These are phyloP conservation scores for Anastrepha obliqua DNA, from an alignment of 1,140 invertebrate species.

Conservation along the genomic window DNA sequence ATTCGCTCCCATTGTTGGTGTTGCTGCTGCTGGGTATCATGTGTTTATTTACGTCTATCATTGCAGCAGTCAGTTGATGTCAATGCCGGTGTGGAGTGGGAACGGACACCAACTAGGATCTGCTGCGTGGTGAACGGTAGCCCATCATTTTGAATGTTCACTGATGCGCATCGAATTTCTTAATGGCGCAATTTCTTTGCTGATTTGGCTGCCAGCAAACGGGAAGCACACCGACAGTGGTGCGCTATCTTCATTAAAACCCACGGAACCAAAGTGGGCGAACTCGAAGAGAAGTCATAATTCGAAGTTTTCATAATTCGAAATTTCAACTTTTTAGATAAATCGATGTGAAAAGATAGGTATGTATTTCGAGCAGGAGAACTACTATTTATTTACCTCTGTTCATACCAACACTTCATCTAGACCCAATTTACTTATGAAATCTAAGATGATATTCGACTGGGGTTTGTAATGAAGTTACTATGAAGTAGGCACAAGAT, in stretches of 20 bases:
- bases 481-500: too few species aligned
- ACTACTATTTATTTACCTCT: too few species aligned
- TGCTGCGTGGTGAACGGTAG: conserved; percentile 2
- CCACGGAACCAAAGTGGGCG: not conserved
- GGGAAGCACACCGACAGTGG: not conserved
- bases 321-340: too few species aligned
- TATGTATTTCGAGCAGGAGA: too few species aligned
- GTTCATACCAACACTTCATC: too few species aligned
- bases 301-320: not conserved
- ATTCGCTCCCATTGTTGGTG: too few species aligned
- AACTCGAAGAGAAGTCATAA: not conserved
- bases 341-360: too few species aligned
- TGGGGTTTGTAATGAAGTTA: too few species aligned
- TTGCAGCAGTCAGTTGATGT: conserved; percentile 20
- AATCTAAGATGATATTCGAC: too few species aligned
- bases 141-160: conserved; percentile 71
- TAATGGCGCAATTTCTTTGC: conserved; percentile 73
- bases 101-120: not conserved
- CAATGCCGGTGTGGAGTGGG: not conserved
- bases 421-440: too few species aligned
- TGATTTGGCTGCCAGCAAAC: conserved; percentile 26
- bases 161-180: conserved; percentile 74
- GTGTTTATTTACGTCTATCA: conserved; percentile 33
- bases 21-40: not conserved
- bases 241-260: not conserved